A percentile compares a stretch with the other conserved stretches of the same genome.
phyloP scores from a whole-genome alignment of 2,113 vertebrate species.

The Sorex araneus region DNA sequence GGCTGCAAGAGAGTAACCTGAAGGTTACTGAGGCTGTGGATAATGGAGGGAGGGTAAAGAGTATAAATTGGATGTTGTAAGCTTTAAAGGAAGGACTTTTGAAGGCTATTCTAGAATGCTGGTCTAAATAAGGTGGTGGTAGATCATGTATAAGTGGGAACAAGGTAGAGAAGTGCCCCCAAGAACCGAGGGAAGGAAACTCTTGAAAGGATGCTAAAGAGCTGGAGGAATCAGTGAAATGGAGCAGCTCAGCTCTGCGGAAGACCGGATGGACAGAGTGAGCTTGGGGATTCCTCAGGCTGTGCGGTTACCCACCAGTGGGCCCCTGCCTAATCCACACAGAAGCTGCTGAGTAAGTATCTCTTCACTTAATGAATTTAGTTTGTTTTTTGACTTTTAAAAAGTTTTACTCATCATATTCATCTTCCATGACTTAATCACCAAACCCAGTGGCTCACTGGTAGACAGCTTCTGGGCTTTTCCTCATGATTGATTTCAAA shows the following conservation, averaged over 20 bases:
- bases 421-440: constrained; percentile 1
- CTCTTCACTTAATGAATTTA: neutral
- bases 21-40: neutral
- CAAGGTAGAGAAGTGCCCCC: neutral
- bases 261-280: neutral
- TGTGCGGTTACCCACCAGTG: neutral
- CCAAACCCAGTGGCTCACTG: neutral
- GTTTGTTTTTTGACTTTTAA: constrained; percentile 16
- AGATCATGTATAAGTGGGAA: neutral
- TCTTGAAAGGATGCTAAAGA: neutral
- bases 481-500: neutral
- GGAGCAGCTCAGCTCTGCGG: neutral
- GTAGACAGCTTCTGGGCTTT: neutral
- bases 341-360: constrained; percentile 20
- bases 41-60: neutral
- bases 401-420: neutral
- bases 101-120: neutral
- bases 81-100: constrained; percentile 48
- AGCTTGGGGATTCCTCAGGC: neutral
- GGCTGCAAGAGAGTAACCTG: neutral
- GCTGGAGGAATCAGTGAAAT: neutral
- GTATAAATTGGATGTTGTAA: neutral
- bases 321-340: neutral
- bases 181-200: neutral
- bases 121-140: neutral